A percentile compares a stretch with the other conserved stretches of the same genome.
Evolutionary conservation across 2,113 vertebrate genomes (phyloP).

Genomic region (Podarcis cretensis): DNA sequence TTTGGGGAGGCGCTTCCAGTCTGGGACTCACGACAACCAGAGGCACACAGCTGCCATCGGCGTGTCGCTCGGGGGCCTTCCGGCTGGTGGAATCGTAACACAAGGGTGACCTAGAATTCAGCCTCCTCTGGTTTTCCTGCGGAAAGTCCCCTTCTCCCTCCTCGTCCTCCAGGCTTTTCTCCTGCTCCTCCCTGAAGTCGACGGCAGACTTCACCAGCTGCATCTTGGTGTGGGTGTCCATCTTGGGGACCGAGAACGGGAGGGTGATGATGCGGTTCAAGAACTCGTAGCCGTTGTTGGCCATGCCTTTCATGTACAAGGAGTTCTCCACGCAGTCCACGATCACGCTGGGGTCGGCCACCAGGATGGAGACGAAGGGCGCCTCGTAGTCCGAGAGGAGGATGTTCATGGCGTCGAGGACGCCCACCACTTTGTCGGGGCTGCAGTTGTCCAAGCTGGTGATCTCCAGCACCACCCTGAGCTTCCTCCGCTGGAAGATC

Average conservation of each 20-base stretch:
- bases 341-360: slow-evolving; percentile 80
- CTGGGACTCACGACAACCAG: background rate
- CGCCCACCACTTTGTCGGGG: slow-evolving; percentile 77
- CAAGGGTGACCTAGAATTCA: background rate
- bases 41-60: background rate
- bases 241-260: slow-evolving; percentile 79
- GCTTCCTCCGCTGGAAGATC: slow-evolving; percentile 78
- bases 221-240: slow-evolving; percentile 69
- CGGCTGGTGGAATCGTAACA: background rate
- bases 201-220: slow-evolving; percentile 67
- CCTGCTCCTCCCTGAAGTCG: background rate
- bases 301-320: slow-evolving; percentile 68
- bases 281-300: slow-evolving; percentile 72
- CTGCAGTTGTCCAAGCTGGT: slow-evolving; percentile 80
- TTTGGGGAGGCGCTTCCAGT: too few species aligned
- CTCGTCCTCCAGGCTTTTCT: slow-evolving; percentile 13
- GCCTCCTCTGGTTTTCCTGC: background rate
- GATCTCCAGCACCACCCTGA: slow-evolving; percentile 81
- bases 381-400: slow-evolving; percentile 81
- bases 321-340: slow-evolving; percentile 79
- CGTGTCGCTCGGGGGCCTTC: background rate
- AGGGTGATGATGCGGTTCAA: slow-evolving; percentile 81
- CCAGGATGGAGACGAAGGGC: slow-evolving; percentile 83
- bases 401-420: slow-evolving; percentile 83
- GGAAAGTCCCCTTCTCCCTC: background rate